Evolutionary conservation across 2,888 invertebrate genomes (phyloP), one percentile per base, ranked within the genome.

Genomic region (Drosophila affinis): DNA sequence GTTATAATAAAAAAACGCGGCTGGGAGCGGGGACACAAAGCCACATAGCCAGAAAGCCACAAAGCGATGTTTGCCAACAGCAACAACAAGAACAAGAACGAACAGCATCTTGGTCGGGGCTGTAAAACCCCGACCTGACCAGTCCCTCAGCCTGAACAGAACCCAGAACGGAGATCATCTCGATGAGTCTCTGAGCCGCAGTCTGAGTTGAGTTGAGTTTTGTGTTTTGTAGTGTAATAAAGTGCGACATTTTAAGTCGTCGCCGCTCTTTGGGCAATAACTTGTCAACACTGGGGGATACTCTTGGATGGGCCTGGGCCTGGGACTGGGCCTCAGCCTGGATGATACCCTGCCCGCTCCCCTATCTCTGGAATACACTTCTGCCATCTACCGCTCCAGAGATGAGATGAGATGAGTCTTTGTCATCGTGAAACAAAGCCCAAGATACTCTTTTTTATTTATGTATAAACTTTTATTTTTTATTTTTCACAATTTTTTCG

Each of bases 241-340:
- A 84, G 84, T 84, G 84, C 87, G 84, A 84, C 84, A 86, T 84
- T 84, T 84, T 86, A 84, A 84, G 84, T 78, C 78, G 76, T 77
- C 77, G 81, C 56, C 84, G 68, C 59, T 73, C 70, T 62, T 67
- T 59, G 74, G 88, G 78, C 86, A 86, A 88, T 88, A 88, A 88
- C 88, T 87, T 90, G 90, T 90, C 90, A 89, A 89, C 90, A 89
- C 90, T 73, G 78, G 71, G 39, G 39, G 14, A 39, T 39, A 39
- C 39, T n/a, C 39, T 7, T 39, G 39, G 39, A 7, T 39, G 14
- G 21, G 21, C 21, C 39, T n/a, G 39, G 39, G 76, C 76, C 77
- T 55, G 55, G 34, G 21, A 2, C 14, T 39, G 18, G 18, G 18
- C 18, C 39, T 39, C 14, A 14, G 76, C 76, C 77, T 55, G 55